Evolutionary conservation across 2,797 vertebrate genomes (phyloP).

Genomic region (Rhinichthys osculus): DNA sequence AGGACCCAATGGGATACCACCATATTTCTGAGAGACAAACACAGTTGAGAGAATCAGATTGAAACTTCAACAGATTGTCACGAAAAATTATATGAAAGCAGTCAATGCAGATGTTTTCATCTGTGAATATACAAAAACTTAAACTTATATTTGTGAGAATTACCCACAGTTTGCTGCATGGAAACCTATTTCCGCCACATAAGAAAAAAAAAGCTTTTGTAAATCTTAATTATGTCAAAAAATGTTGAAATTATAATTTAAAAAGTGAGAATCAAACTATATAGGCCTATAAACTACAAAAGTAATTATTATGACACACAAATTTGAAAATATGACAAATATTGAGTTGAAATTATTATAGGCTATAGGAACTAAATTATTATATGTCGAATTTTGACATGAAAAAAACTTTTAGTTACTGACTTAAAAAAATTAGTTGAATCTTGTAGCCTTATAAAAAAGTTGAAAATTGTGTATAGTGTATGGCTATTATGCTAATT

Average conservation of each 20-base stretch:
- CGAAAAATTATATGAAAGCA: not conserved
- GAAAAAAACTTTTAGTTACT: too few relatives aligned
- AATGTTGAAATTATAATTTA: not conserved
- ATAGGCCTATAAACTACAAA: not conserved
- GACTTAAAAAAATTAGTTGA: too few relatives aligned
- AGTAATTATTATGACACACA: not conserved
- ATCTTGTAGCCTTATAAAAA: too few relatives aligned
- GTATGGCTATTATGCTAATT: too few relatives aligned
- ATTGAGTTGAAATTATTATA: not conserved
- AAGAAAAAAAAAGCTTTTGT: not conserved
- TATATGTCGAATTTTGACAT: too few relatives aligned
- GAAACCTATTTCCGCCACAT: not conserved
- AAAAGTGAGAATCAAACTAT: not conserved
- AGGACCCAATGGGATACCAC: constrained; percentile 22
- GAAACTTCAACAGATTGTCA: not conserved
- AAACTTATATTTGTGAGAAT: not conserved
- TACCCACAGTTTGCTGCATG: not conserved
- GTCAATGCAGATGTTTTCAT: not conserved
- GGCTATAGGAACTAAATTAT: too few relatives aligned
- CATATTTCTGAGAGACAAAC: constrained; percentile 38
- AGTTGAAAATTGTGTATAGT: too few relatives aligned
- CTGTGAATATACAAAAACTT: not conserved
- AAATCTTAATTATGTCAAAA: not conserved
- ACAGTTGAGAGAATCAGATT: constrained; percentile 4
- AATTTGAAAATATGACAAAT: not conserved